Conservation (phyloP, 2,888 invertebrate genomes). For the Morpho achilles region DNA sequence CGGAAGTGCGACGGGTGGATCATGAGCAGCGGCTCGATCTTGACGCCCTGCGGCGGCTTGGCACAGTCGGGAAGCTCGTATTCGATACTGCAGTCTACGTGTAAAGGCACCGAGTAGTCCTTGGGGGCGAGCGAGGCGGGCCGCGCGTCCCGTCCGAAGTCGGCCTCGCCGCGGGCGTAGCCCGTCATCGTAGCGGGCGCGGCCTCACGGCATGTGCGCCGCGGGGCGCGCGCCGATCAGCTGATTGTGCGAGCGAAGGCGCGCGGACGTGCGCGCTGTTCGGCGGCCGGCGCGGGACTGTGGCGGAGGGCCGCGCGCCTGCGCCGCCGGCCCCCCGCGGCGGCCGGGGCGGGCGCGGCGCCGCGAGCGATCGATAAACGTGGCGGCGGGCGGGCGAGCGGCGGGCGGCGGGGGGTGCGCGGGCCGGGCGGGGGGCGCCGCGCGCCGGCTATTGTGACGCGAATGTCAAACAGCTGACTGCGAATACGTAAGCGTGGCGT, state of each 20-base stretch:
- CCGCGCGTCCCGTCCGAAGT: constrained; percentile 70
- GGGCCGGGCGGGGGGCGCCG: constrained; percentile 47
- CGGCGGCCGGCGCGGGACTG: constrained; percentile 61
- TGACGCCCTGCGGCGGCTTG: constrained; percentile 90
- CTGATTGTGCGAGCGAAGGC: constrained; percentile 54
- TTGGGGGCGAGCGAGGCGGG: constrained; percentile 80
- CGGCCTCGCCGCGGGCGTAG: constrained; percentile 73
- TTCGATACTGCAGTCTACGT: constrained; percentile 95
- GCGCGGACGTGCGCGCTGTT: constrained; percentile 57
- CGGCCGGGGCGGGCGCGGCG: constrained; percentile 31
- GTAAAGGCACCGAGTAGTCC: constrained; percentile 91
- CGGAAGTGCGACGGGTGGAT: constrained; percentile 94
- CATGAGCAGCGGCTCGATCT: constrained; percentile 92
- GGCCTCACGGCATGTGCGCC: constrained; percentile 74
- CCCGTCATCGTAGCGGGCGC: constrained; percentile 72
- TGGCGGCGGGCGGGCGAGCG: constrained; percentile 45
- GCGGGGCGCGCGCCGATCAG: constrained; percentile 71
- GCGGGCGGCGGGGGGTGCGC: constrained; percentile 37
- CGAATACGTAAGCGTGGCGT: constrained; percentile 43
- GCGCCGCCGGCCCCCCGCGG: constrained; percentile 39
- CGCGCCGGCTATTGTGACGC: constrained; percentile 35
- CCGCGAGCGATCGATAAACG: constrained; percentile 49
- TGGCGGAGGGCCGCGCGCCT: constrained; percentile 40
- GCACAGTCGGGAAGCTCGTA: constrained; percentile 94
- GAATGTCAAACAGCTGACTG: constrained; percentile 71